Evolutionary conservation across 1,140 invertebrate species (phyloP).

Genomic region (Sinella curviseta): DNA sequence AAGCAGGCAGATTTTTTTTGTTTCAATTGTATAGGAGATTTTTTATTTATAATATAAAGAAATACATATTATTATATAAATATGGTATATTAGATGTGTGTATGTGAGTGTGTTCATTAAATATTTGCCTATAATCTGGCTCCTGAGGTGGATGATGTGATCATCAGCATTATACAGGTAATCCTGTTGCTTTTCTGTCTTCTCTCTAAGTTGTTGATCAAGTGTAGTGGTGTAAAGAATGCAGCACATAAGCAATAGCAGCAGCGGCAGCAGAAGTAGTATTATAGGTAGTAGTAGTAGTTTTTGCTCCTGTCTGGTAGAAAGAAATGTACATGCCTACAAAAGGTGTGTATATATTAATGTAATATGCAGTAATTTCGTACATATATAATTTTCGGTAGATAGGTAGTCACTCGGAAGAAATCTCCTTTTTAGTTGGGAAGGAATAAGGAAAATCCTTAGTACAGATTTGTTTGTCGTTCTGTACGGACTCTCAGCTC

Average conservation of each 20-base stretch:
- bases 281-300: neutral
- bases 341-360: neutral
- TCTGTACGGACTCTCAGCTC: neutral
- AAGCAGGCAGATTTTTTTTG: neutral
- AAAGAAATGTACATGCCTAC: neutral
- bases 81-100: neutral
- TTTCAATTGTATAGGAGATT: neutral
- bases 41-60: neutral
- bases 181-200: neutral
- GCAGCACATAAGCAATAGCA: too few relatives aligned
- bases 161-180: neutral
- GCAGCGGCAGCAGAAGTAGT: neutral
- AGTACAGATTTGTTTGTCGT: neutral
- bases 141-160: neutral
- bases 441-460: neutral
- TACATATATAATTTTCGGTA: neutral
- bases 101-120: neutral
- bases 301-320: neutral
- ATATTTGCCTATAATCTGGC: neutral
- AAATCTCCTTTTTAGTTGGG: too few relatives aligned
- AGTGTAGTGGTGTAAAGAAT: slow-evolving; percentile 7
- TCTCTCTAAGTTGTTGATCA: slow-evolving; percentile 3
- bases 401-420: neutral
- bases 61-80: neutral
- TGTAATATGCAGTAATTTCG: neutral